Conservation (phyloP, 2,113 vertebrate genomes). For the Hemiscyllium ocellatum region DNA sequence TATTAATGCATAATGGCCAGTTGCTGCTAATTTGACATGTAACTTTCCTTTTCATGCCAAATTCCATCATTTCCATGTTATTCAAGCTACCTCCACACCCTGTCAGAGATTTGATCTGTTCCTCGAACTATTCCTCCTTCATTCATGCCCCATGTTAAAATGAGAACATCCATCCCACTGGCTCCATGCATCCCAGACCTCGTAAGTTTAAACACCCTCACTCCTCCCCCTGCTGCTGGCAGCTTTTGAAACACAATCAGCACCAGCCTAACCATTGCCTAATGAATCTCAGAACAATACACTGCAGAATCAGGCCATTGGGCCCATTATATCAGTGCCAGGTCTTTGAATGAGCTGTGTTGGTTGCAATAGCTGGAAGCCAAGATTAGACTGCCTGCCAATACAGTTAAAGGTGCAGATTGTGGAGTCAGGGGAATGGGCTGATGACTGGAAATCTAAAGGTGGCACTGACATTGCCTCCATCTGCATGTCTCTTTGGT, state of each 20-base stretch:
- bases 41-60: not conserved
- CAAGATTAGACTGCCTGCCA: not conserved
- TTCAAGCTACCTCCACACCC: not conserved
- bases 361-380: not conserved
- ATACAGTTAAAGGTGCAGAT: not conserved
- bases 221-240: not conserved
- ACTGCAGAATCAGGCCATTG: too few species aligned
- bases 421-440: not conserved
- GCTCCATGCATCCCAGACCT: too few species aligned
- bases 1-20: not conserved
- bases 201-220: not conserved
- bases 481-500: too few species aligned
- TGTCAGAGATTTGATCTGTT: not conserved
- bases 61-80: not conserved
- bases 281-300: too few species aligned
- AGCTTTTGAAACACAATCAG: too few species aligned
- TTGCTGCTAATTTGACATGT: not conserved
- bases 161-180: too few species aligned
- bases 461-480: not conserved
- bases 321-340: not conserved
- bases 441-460: not conserved
- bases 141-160: too few species aligned
- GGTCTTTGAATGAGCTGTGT: not conserved
- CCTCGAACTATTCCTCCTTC: not conserved
- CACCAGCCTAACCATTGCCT: too few species aligned